Evolutionary conservation across 2,888 invertebrate species (phyloP).

Genomic region (Syrista parreyssii): DNA sequence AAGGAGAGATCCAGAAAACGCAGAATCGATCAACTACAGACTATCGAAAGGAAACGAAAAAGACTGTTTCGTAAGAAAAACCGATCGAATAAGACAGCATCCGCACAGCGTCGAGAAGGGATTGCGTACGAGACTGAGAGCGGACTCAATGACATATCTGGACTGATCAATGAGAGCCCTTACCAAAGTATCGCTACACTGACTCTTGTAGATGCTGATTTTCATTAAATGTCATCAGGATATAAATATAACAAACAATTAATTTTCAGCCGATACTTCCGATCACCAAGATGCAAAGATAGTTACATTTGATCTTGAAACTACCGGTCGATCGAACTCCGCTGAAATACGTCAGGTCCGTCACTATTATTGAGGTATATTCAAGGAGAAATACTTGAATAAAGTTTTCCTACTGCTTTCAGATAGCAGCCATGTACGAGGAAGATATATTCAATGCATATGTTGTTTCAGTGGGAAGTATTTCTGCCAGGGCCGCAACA

Average conservation of each 20-base stretch:
- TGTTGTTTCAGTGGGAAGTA: constrained; percentile 9
- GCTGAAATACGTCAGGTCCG: constrained; percentile 2
- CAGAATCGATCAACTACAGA: too few species aligned
- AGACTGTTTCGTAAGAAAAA: too few species aligned
- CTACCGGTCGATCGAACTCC: constrained; percentile 6
- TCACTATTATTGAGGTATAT: neutral
- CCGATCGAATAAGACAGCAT: neutral
- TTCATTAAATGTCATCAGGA: neutral
- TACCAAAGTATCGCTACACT: too few species aligned
- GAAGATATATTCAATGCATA: constrained; percentile 10
- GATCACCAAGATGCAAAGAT: constrained; percentile 1
- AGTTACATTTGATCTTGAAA: constrained; percentile 9
- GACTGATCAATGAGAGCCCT: neutral
- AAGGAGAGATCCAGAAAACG: neutral
- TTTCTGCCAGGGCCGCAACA: neutral
- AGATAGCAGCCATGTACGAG: constrained; percentile 10
- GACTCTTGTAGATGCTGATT: neutral
- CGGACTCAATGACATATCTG: constrained; percentile 6
- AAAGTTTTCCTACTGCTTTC: neutral
- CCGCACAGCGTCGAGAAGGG: constrained; percentile 1
- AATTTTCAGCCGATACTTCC: neutral
- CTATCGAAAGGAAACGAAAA: too few species aligned
- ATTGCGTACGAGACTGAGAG: constrained; percentile 10
- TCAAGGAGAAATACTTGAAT: too few species aligned
- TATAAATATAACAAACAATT: neutral